Conservation (phyloP, 2,797 vertebrate genomes). For the Sebastes kiyomatsui region DNA sequence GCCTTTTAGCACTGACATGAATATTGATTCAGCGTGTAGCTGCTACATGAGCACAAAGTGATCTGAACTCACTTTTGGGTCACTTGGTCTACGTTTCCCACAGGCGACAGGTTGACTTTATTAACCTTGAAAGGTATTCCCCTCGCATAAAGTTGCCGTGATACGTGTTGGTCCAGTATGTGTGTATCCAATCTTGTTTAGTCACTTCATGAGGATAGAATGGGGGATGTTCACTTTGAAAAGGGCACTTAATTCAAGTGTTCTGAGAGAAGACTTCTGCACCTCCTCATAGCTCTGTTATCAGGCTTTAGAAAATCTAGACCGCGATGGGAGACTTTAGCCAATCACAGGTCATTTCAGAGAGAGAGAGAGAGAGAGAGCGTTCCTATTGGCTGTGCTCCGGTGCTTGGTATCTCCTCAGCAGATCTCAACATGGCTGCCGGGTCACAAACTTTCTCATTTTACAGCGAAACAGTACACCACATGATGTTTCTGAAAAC, state of each 20-base stretch:
- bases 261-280: too few relatives aligned
- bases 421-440: too few relatives aligned
- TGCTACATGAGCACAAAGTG: constrained; percentile 35
- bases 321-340: too few relatives aligned
- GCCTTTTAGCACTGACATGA: constrained; percentile 47
- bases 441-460: too few relatives aligned
- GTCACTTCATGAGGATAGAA: neutral
- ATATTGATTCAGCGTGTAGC: constrained; percentile 39
- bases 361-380: too few relatives aligned
- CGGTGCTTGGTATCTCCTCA: too few relatives aligned
- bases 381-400: too few relatives aligned
- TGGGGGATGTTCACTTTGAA: neutral
- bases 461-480: too few relatives aligned
- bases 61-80: constrained; percentile 44
- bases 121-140: constrained; percentile 47
- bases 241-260: neutral
- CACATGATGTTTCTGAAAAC: too few relatives aligned
- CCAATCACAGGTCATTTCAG: too few relatives aligned
- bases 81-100: constrained; percentile 10
- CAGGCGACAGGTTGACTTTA: constrained; percentile 13
- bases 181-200: neutral
- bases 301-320: too few relatives aligned
- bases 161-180: neutral
- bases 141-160: neutral
- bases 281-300: too few relatives aligned